These are phyloP conservation scores for Caenorhabditis virilis DNA, from an alignment of 2,888 invertebrate genomes.

Conservation along the genomic window DNA sequence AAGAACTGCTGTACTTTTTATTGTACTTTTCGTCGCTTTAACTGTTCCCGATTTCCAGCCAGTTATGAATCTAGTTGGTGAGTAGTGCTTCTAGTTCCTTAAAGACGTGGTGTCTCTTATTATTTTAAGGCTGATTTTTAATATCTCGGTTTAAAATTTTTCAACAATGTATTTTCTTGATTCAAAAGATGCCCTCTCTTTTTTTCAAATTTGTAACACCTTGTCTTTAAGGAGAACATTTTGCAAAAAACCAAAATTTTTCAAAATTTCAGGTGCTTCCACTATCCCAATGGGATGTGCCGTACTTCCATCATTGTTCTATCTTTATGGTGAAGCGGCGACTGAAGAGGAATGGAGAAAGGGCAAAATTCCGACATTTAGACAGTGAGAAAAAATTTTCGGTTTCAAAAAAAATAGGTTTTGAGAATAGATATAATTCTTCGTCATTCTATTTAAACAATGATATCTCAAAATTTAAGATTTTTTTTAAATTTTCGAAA, in stretches of 20 bases:
- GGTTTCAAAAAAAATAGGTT: background rate
- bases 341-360: constrained; percentile 57
- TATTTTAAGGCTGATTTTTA: no score
- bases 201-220: no score
- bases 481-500: no score
- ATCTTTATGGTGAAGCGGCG: constrained; percentile 52
- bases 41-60: constrained; percentile 64
- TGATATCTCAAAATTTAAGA: no score
- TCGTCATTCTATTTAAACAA: no score
- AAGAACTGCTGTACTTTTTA: constrained; percentile 52
- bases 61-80: constrained; percentile 59
- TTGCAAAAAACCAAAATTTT: background rate
- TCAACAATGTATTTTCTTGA: no score
- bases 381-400: constrained; percentile 28
- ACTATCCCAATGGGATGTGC: constrained; percentile 61
- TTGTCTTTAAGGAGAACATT: background rate
- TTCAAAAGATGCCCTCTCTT: background rate
- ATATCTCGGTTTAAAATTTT: no score
- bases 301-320: constrained; percentile 58
- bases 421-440: background rate
- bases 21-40: constrained; percentile 58
- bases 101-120: no score
- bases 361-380: constrained; percentile 47
- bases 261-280: constrained; percentile 38
- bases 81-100: constrained; percentile 7